A percentile compares a stretch with the other conserved stretches of the same genome.
Conservation (phyloP, 2,888 invertebrate species). For the Boloria selene region DNA sequence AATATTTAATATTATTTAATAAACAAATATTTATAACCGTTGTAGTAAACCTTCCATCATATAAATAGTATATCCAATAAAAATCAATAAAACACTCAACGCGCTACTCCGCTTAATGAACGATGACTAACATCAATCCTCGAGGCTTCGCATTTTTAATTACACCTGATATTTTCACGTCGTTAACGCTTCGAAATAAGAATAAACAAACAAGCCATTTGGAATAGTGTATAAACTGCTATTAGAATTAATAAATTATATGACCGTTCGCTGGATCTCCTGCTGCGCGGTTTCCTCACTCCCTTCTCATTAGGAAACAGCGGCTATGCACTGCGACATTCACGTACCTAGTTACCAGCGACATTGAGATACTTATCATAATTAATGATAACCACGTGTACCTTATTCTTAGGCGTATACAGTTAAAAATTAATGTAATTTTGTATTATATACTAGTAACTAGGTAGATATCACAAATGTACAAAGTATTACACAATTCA, state of each 20-base stretch:
- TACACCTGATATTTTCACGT: constrained; percentile 78
- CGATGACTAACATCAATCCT: constrained; percentile 66
- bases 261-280: constrained; percentile 55
- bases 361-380: constrained; percentile 37
- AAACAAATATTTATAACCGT: background rate
- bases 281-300: constrained; percentile 51
- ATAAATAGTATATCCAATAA: constrained; percentile 52
- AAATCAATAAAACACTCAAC: constrained; percentile 71
- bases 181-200: constrained; percentile 64
- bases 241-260: constrained; percentile 79
- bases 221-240: constrained; percentile 66
- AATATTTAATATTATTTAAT: too few species aligned
- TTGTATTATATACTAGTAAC: background rate
- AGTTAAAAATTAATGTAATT: background rate
- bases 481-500: too few species aligned
- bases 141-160: constrained; percentile 75
- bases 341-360: constrained; percentile 29
- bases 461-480: too few species aligned
- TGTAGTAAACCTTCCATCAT: background rate
- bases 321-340: constrained; percentile 34
- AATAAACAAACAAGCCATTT: constrained; percentile 77
- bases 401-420: background rate
- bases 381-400: constrained; percentile 32
- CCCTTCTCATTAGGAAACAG: constrained; percentile 41
- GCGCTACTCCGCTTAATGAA: constrained; percentile 56